These are phyloP conservation scores for Myotis pilosus DNA, from an alignment of 2,797 vertebrate species.

Conservation along the genomic window DNA sequence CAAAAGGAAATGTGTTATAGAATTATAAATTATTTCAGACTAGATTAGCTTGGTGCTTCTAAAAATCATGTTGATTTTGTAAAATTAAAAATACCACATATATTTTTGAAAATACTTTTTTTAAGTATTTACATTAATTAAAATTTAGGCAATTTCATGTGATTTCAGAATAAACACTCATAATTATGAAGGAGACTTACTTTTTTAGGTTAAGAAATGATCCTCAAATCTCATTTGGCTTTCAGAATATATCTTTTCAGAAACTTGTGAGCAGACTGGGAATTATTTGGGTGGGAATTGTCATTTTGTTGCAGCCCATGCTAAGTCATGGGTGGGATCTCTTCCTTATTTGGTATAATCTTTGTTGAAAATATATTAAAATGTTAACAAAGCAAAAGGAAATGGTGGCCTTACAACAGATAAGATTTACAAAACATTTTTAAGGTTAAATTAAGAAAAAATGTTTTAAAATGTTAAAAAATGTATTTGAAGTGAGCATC, in stretches of 20 bases:
- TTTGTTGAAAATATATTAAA: slow-evolving; percentile 22
- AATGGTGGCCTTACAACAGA: slow-evolving; percentile 28
- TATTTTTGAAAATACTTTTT: not conserved
- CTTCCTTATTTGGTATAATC: not conserved
- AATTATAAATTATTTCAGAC: slow-evolving; percentile 64
- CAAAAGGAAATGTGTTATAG: slow-evolving; percentile 76
- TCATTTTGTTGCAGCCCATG: not conserved
- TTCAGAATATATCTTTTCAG: not conserved
- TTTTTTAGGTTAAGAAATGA: slow-evolving; percentile 4
- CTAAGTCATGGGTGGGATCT: not conserved
- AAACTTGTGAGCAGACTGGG: slow-evolving; percentile 22
- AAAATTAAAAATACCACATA: not conserved
- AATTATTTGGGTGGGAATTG: not conserved
- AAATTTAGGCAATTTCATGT: slow-evolving; percentile 46
- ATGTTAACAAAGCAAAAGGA: slow-evolving; percentile 38
- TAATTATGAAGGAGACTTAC: not conserved
- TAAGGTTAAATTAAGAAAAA: slow-evolving; percentile 31
- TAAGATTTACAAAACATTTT: not conserved
- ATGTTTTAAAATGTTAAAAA: slow-evolving; percentile 43
- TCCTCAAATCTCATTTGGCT: not conserved
- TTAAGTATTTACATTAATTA: slow-evolving; percentile 31
- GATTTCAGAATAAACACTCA: not conserved
- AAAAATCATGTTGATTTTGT: slow-evolving; percentile 32
- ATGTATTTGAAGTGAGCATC: not conserved
- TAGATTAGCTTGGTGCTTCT: slow-evolving; percentile 42